Conservation (phyloP, 2,113 vertebrate species). For the Lampris incognitus region DNA sequence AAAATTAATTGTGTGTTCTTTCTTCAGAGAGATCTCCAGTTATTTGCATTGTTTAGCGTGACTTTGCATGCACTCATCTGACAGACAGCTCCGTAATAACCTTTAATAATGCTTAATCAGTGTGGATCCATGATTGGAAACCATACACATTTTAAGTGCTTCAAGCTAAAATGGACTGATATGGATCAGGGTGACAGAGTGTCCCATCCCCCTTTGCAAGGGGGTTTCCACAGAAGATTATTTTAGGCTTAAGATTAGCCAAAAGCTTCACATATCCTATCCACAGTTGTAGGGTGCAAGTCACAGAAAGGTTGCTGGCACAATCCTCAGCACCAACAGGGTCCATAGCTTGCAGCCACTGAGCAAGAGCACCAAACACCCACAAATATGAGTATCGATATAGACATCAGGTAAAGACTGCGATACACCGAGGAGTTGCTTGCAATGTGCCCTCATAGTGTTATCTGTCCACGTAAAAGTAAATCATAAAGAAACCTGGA, state of each 20-base stretch:
- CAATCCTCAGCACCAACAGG: background rate
- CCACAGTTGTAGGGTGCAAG: too few species aligned
- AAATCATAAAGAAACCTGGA: too few species aligned
- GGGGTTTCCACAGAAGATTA: too few species aligned
- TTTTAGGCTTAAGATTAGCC: too few species aligned
- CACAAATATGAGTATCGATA: too few species aligned
- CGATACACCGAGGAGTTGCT: too few species aligned
- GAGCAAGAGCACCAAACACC: too few species aligned
- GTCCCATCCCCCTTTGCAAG: background rate
- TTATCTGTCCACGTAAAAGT: too few species aligned
- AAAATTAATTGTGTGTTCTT: too few species aligned
- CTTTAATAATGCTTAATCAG: background rate
- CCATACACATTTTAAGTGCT: background rate
- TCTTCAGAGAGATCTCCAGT: background rate
- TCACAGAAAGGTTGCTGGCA: background rate
- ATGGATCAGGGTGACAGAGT: background rate
- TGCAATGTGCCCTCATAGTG: too few species aligned
- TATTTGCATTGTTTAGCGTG: slow-evolving; percentile 1
- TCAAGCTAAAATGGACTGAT: background rate
- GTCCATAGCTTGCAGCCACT: background rate
- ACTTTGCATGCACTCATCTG: slow-evolving; percentile 23
- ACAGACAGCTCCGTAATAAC: slow-evolving; percentile 6
- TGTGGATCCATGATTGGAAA: slow-evolving; percentile 27
- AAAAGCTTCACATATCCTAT: background rate
- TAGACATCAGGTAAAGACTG: too few species aligned